These are phyloP conservation scores for Gandaritis pyraliata DNA, from an alignment of 2,888 invertebrate species.

Conservation along the genomic window DNA sequence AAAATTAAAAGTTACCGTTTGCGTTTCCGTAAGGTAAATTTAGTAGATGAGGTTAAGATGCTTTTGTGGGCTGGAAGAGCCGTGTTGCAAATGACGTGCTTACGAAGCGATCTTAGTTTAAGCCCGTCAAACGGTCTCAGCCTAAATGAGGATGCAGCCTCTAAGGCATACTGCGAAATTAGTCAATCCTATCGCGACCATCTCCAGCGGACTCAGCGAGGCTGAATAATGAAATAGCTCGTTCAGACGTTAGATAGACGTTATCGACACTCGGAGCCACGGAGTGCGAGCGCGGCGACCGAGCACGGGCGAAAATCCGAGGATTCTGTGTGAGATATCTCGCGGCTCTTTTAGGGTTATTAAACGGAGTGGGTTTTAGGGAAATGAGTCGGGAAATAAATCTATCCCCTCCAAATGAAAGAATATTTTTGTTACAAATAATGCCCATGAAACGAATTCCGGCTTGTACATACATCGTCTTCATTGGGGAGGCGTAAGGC, in stretches of 20 bases:
- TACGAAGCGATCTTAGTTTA: slow-evolving; percentile 69
- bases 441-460: slow-evolving; percentile 71
- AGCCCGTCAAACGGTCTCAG: slow-evolving; percentile 69
- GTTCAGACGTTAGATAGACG: slow-evolving; percentile 66
- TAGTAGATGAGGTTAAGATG: slow-evolving; percentile 57
- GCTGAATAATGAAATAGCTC: slow-evolving; percentile 82
- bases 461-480: slow-evolving; percentile 74
- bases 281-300: slow-evolving; percentile 61
- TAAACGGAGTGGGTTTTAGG: slow-evolving; percentile 81
- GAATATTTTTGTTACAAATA: slow-evolving; percentile 68
- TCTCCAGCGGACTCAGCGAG: slow-evolving; percentile 68
- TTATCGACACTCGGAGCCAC: slow-evolving; percentile 64
- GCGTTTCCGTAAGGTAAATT: slow-evolving; percentile 59
- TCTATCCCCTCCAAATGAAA: slow-evolving; percentile 63
- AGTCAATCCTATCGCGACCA: slow-evolving; percentile 77
- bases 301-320: slow-evolving; percentile 72
- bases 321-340: slow-evolving; percentile 79
- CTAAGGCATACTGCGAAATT: slow-evolving; percentile 75
- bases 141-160: slow-evolving; percentile 73
- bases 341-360: slow-evolving; percentile 78
- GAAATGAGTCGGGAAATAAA: slow-evolving; percentile 77
- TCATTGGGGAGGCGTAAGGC: slow-evolving; percentile 60
- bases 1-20: slow-evolving; percentile 62
- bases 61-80: slow-evolving; percentile 54
- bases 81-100: slow-evolving; percentile 74